Evolutionary conservation across 2,888 invertebrate genomes (phyloP).

Genomic region (Leptinotarsa tumamoca): DNA sequence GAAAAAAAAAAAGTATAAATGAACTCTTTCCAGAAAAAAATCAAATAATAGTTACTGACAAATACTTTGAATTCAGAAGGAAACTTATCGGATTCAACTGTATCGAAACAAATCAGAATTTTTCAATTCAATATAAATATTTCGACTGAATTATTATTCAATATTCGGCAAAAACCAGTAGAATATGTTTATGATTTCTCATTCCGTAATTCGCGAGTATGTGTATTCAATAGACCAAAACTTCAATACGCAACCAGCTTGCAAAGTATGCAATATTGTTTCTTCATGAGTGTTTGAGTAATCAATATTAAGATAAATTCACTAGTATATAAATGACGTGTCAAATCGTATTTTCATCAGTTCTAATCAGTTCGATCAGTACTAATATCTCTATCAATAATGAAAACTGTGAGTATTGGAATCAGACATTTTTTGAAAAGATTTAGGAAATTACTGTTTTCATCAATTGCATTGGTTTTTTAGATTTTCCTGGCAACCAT

Average conservation of each 20-base stretch:
- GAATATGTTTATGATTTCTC: not conserved
- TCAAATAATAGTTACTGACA: no score
- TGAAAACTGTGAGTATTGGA: constrained; percentile 6
- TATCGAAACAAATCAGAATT: no score
- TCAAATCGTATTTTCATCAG: not conserved
- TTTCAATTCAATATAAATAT: no score
- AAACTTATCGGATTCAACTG: no score
- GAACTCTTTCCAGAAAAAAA: no score
- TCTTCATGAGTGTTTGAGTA: not conserved
- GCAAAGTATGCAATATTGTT: not conserved
- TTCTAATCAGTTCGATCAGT: not conserved
- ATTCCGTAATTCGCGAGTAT: not conserved
- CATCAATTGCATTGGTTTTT: not conserved
- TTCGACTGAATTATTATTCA: not conserved
- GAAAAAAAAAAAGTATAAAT: no score
- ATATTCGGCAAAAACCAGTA: not conserved
- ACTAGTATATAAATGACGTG: not conserved
- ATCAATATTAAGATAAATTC: not conserved
- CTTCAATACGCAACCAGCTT: not conserved
- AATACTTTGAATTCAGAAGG: no score
- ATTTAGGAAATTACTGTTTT: not conserved
- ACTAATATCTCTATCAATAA: not conserved
- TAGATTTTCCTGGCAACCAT: not conserved
- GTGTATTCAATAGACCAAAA: not conserved
- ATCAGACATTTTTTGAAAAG: not conserved